Percentiles rank a stretch among this genome's conserved stretches.
These are phyloP conservation scores for Brachionichthys hirsutus DNA, from an alignment of 2,113 vertebrate genomes.

Conservation along the genomic window DNA sequence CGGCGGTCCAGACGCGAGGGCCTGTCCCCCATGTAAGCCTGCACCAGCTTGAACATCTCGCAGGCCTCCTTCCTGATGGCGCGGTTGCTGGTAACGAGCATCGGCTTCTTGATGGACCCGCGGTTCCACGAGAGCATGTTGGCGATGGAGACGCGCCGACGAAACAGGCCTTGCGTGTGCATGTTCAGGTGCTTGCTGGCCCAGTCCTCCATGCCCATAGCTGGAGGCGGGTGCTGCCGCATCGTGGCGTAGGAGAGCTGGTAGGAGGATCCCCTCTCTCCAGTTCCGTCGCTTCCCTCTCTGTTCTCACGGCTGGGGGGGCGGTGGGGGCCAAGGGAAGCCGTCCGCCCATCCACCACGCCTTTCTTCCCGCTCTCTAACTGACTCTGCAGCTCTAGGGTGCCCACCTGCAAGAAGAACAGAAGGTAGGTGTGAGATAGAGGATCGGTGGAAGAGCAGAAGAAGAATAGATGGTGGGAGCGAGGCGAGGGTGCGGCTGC, in stretches of 20 bases:
- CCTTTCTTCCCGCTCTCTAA: conserved; percentile 73
- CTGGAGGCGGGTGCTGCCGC: conserved; percentile 81
- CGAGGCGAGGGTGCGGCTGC: conserved; percentile 28
- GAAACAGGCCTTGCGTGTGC: conserved; percentile 91
- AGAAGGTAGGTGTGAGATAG: conserved; percentile 17
- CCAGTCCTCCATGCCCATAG: conserved; percentile 88
- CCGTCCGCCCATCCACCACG: conserved; percentile 56
- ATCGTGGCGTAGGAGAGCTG: conserved; percentile 81
- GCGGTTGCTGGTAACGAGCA: conserved; percentile 88
- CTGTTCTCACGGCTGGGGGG: conserved; percentile 48
- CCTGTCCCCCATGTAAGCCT: conserved; percentile 91
- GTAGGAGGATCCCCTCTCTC: conserved; percentile 59
- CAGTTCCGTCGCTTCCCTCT: conserved; percentile 51
- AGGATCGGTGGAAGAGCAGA: not conserved
- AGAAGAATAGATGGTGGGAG: not conserved
- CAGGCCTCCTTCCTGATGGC: conserved; percentile 87
- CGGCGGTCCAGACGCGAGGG: conserved; percentile 85
- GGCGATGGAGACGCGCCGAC: conserved; percentile 86
- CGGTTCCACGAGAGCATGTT: conserved; percentile 93
- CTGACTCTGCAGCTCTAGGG: conserved; percentile 74
- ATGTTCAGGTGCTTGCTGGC: conserved; percentile 91
- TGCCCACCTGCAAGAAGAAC: conserved; percentile 68
- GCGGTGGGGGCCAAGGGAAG: conserved; percentile 70
- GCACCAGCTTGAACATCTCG: conserved; percentile 90
- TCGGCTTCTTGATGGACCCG: conserved; percentile 88